phyloP scores from a whole-genome alignment of 2,797 vertebrate species.

The Poecile montanus region DNA sequence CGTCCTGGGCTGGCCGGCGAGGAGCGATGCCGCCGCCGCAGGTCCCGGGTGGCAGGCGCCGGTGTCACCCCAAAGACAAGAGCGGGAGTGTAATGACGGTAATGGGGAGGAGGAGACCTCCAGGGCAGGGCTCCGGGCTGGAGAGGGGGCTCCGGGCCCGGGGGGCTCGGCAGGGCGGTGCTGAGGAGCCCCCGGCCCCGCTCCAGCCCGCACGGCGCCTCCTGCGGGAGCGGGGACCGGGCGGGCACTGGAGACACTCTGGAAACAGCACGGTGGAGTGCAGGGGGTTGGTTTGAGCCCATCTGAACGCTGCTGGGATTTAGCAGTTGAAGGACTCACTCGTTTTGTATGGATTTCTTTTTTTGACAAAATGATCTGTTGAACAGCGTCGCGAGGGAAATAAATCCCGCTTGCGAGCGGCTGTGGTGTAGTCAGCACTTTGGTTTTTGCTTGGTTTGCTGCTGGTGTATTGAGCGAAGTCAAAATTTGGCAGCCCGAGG shows the following conservation, averaged over 20 bases:
- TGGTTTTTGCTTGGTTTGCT: neutral
- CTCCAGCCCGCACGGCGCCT: neutral
- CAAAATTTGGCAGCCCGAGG: neutral
- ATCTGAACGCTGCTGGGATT: neutral
- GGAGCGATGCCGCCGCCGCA: neutral
- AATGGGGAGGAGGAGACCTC: neutral
- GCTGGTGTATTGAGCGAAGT: neutral
- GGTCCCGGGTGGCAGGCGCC: neutral
- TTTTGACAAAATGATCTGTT: neutral
- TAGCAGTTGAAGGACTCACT: neutral
- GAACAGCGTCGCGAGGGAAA: neutral
- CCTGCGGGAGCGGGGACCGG: neutral
- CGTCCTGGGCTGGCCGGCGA: neutral
- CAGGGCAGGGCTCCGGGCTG: neutral
- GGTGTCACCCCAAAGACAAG: neutral
- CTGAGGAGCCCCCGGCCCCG: neutral
- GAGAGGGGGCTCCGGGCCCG: neutral
- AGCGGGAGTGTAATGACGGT: neutral
- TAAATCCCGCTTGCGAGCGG: neutral
- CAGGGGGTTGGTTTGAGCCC: accelerated
- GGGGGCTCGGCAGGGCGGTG: neutral
- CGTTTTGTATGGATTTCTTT: neutral
- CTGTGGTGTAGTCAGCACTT: neutral
- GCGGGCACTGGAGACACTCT: neutral
- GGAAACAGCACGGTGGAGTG: accelerated